Evolutionary conservation across 1,140 invertebrate species (phyloP), one percentile per base, ranked within the genome.

Genomic region (Panagrolaimus sp.): DNA sequence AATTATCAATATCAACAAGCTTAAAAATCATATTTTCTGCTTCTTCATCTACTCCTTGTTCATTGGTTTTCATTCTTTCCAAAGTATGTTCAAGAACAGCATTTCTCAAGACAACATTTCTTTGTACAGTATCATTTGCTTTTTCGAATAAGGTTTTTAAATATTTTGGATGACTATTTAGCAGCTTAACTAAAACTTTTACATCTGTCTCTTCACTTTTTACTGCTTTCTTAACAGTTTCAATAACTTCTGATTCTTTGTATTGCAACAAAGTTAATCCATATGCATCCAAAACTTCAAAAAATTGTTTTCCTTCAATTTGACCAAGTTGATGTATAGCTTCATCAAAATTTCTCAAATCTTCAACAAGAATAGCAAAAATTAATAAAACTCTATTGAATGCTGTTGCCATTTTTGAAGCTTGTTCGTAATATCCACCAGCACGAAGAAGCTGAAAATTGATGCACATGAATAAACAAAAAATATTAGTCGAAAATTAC

Each of bases 371-470:
- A 25, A 82, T 72, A 16, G 78, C 65, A 20, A 79, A 51, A 51
- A 68, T 80, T 9, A 66, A 44, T 14, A 75, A 65, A 38, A 62
- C 44, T 38, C 63, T 53, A 5, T 64, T 16, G 45, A 67, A 71
- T 14, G 63, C 67, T n/a, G 45, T 51, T 20, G 78, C 74, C 46
- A 79, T 57, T 47, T 65, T 66, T 0, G 69, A 62, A n/a, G 79
- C 78, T 13, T 79, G 11, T 38, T 63, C 23, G 25, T 64, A 72
- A 53, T 75, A 71, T 45, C 66, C 61, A 13, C 76, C 72, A 25
- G 66, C 47, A 4, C 78, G 73, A n/a, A 79, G 72, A 48, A 74
- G 20, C 77, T 78, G 43, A 71, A 78, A 63, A 70, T n/a, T n/a
- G n/a, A n/a, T n/a, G n/a, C n/a, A n/a, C n/a, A n/a, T n/a, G n/a